Evolutionary conservation across 1,140 invertebrate species (phyloP).

Genomic region (Temnothorax longispinosus): DNA sequence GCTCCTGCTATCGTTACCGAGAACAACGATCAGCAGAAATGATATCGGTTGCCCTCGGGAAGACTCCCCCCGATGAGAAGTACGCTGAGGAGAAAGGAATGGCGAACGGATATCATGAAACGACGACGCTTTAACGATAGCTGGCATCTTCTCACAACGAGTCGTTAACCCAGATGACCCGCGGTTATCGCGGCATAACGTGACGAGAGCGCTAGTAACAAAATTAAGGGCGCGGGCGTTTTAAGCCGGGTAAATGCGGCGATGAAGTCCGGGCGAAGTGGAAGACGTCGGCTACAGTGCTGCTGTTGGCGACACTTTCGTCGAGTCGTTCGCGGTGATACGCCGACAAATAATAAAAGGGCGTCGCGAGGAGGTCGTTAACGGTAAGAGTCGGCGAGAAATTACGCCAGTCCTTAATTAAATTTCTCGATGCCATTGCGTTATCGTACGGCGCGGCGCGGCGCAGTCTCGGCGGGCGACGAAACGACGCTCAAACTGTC

Average conservation of each 20-base stretch:
- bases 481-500: slow-evolving; percentile 75
- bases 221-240: slow-evolving; percentile 72
- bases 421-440: slow-evolving; percentile 78
- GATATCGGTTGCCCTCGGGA: slow-evolving; percentile 25
- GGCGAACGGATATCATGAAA: slow-evolving; percentile 25
- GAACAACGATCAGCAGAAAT: slow-evolving; percentile 39
- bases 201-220: slow-evolving; percentile 57
- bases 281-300: slow-evolving; percentile 11
- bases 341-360: slow-evolving; percentile 76
- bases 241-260: slow-evolving; percentile 18
- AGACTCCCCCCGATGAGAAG: slow-evolving; percentile 5
- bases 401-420: slow-evolving; percentile 79
- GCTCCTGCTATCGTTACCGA: slow-evolving; percentile 27
- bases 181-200: slow-evolving; percentile 63
- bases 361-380: slow-evolving; percentile 68
- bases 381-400: slow-evolving; percentile 70
- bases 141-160: slow-evolving; percentile 27
- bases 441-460: slow-evolving; percentile 61
- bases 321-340: slow-evolving; percentile 64
- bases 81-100: not conserved
- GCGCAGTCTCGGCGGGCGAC: not conserved
- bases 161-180: slow-evolving; percentile 61
- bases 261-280: slow-evolving; percentile 18
- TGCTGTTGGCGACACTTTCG: slow-evolving; percentile 63
- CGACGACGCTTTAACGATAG: slow-evolving; percentile 42